Base-by-base conservation (phyloP, 2,888 invertebrate species). In the Caenorhabditis sp. region DNA sequence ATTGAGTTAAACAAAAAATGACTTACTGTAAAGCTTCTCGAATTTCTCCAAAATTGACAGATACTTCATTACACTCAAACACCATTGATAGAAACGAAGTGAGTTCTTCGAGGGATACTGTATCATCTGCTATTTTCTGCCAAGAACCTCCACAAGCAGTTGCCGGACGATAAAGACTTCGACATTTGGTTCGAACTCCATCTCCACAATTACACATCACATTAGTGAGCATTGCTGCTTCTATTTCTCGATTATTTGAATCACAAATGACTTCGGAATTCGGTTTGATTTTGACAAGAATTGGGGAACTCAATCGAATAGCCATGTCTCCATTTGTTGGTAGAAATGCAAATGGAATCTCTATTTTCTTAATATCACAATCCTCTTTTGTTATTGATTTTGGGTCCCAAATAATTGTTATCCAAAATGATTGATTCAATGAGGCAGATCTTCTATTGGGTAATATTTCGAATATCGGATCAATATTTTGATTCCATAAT, bases 91-190 rank as follows among this genome's bases (percentile, higher is more conserved):
- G 53, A 21, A 80, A 80, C 12, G 69, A 63, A 12, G 73, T 62
- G 7, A 80, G 43, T 7, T 71, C 71, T 67, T 80, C 72, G 4
- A 77, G 56, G 17, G 80, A 80, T 12, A 78, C 75, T 0, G 80
- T 80, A 56, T 80, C 80, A 60, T 80, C 80, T 2, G 80, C 63
- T 14, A 80, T 77, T 43, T 70, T 73, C 17, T 38, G 59, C 80
- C 80, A 80, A 17, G 77, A 49, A 17, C 58, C 59, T 12, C 77
- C 77, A 59, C 80, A 80, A 17, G 80, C 77, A 17, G 73, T 71
- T 0, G 77, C 76, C 25, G 80, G 63, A 25, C 62, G 63, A 59
- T 67, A 71, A n/a, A 21, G 43, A 31, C 63, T 62, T 27, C 76
- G 21, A 27, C 79, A 77, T 63, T 61, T 43, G 12, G 57, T 54